A percentile compares a stretch with the other conserved stretches of the same genome.
phyloP scores from a whole-genome alignment of 2,797 vertebrate genomes.

The Catamblyrhynchus diadema region DNA sequence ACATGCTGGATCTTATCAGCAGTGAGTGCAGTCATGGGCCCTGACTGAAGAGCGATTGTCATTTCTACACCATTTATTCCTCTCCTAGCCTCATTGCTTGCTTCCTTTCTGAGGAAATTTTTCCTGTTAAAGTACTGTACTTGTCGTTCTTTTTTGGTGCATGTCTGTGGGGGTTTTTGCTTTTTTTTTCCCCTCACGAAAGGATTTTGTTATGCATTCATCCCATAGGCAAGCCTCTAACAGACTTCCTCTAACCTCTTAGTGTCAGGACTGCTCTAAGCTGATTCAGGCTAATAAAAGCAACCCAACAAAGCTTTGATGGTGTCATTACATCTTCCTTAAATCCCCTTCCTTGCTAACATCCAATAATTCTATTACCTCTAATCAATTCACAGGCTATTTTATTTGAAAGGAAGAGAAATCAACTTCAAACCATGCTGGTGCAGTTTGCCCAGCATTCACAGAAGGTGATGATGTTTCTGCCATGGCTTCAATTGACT shows the following conservation, averaged over 20 bases:
- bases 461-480: neutral
- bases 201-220: slow-evolving; percentile 69
- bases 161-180: neutral
- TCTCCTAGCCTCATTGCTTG: slow-evolving; percentile 75
- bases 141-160: slow-evolving; percentile 63
- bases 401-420: slow-evolving; percentile 55
- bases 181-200: neutral
- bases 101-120: slow-evolving; percentile 76
- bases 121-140: slow-evolving; percentile 69
- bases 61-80: slow-evolving; percentile 92
- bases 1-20: slow-evolving; percentile 89
- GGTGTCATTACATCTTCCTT: slow-evolving; percentile 65
- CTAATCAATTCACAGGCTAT: slow-evolving; percentile 61
- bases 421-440: neutral
- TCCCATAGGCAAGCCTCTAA: slow-evolving; percentile 70
- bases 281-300: slow-evolving; percentile 70
- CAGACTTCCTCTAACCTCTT: slow-evolving; percentile 67
- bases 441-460: neutral
- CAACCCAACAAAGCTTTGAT: slow-evolving; percentile 72
- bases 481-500: slow-evolving; percentile 35
- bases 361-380: slow-evolving; percentile 56
- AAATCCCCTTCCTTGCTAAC: slow-evolving; percentile 62
- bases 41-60: slow-evolving; percentile 89
- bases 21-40: slow-evolving; percentile 83
- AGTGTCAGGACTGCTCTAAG: slow-evolving; percentile 60